Conservation (phyloP, 2,797 vertebrate species). For the Antennarius maculatus region DNA sequence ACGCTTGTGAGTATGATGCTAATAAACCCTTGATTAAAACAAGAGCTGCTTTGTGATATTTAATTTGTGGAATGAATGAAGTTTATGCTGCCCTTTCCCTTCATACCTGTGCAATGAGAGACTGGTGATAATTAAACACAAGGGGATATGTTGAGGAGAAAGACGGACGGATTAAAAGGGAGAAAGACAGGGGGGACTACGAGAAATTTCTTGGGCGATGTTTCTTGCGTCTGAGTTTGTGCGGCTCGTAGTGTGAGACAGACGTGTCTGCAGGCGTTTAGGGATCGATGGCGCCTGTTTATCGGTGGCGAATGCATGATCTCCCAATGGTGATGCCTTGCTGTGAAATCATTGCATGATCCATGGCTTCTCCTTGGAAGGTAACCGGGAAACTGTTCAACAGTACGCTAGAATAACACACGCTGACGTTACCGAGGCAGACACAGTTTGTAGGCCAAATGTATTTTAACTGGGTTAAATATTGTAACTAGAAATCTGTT, state of each 20-base stretch:
- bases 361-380: constrained; percentile 7
- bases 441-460: not conserved
- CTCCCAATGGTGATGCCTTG: not conserved
- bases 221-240: not conserved
- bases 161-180: constrained; percentile 13
- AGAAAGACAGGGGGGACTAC: constrained; percentile 3
- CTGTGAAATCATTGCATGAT: constrained; percentile 29
- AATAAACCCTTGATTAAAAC: constrained; percentile 59
- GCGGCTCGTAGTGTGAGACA: not conserved
- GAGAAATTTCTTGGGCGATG: constrained; percentile 1
- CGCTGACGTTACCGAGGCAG: not conserved
- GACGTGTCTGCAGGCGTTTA: not conserved
- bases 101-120: constrained; percentile 47
- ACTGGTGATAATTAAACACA: constrained; percentile 56
- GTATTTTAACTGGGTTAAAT: constrained; percentile 8
- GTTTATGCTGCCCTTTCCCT: constrained; percentile 49
- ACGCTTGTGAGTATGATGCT: constrained; percentile 34
- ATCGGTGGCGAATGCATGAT: constrained; percentile 2
- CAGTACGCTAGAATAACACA: not conserved
- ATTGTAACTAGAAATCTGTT: not conserved
- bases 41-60: constrained; percentile 43
- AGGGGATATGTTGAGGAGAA: constrained; percentile 26
- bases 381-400: not conserved
- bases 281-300: not conserved
- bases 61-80: constrained; percentile 49